Evolutionary conservation across 2,113 vertebrate genomes (phyloP).

Genomic region (Laterallus jamaicensis): DNA sequence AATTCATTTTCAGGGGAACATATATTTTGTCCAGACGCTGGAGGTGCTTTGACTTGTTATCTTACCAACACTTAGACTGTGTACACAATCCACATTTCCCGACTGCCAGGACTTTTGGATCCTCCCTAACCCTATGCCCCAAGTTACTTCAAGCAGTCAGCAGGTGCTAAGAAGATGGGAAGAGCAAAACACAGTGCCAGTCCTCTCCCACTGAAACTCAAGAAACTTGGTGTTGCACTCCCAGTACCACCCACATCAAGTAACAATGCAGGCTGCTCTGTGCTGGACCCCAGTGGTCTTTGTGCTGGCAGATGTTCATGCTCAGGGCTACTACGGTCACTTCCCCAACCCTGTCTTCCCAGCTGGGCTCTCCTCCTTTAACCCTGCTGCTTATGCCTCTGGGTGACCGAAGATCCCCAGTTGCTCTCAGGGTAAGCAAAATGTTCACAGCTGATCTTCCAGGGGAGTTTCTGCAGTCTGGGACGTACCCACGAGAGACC

Average conservation of each 20-base stretch:
- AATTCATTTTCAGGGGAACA: neutral
- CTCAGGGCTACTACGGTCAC: neutral
- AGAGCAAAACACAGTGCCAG: neutral
- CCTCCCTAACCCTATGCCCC: neutral
- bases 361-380: neutral
- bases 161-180: neutral
- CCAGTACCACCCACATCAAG: accelerated
- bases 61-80: neutral
- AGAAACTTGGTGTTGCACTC: neutral
- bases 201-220: neutral
- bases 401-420: neutral
- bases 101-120: neutral
- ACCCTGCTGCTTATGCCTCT: neutral
- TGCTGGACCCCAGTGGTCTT: neutral
- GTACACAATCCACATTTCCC: neutral
- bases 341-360: neutral
- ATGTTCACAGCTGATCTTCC: neutral
- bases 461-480: neutral
- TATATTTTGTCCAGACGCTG: neutral
- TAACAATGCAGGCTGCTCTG: neutral
- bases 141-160: neutral
- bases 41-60: neutral
- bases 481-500: neutral
- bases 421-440: neutral
- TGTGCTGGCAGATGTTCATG: neutral